phyloP scores from a whole-genome alignment of 2,888 invertebrate genomes.

The Tyria jacobaeae region DNA sequence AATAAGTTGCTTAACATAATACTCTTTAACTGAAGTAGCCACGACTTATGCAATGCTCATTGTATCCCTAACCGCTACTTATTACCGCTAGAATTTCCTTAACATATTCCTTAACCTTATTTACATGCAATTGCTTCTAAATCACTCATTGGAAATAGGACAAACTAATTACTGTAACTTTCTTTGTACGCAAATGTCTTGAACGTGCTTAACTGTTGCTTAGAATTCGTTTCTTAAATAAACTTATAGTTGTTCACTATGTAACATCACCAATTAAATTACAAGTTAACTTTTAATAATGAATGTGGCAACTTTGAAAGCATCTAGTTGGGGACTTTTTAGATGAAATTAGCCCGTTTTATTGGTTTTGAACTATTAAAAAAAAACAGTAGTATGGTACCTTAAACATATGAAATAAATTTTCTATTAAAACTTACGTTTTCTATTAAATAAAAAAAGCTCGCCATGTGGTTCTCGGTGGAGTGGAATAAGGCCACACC shows the following conservation, averaged over 20 bases:
- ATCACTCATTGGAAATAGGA: slow-evolving; percentile 51
- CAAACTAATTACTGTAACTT: slow-evolving; percentile 52
- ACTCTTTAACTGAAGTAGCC: not conserved
- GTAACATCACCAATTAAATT: not conserved
- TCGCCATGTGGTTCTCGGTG: too few species aligned
- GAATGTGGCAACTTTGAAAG: not conserved
- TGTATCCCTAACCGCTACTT: slow-evolving; percentile 31
- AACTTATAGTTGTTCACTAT: slow-evolving; percentile 17
- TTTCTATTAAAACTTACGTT: too few species aligned
- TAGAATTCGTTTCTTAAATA: slow-evolving; percentile 41
- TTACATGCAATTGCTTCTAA: slow-evolving; percentile 47
- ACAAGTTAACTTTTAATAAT: not conserved
- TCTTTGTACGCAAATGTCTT: slow-evolving; percentile 51
- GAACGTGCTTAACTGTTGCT: slow-evolving; percentile 56
- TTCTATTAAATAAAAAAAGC: too few species aligned
- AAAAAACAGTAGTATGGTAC: not conserved
- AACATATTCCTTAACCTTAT: too few species aligned
- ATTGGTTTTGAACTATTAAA: not conserved
- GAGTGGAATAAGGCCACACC: too few species aligned
- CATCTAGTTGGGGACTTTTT: not conserved
- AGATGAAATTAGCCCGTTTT: not conserved
- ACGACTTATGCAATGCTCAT: slow-evolving; percentile 15
- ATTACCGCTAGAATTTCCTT: slow-evolving; percentile 31
- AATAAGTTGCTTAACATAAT: slow-evolving; percentile 14
- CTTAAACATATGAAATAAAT: too few species aligned